Percentiles rank a stretch among this genome's conserved stretches.
These are phyloP conservation scores for Mobula birostris DNA, from an alignment of 2,113 vertebrate genomes.

Conservation along the genomic window DNA sequence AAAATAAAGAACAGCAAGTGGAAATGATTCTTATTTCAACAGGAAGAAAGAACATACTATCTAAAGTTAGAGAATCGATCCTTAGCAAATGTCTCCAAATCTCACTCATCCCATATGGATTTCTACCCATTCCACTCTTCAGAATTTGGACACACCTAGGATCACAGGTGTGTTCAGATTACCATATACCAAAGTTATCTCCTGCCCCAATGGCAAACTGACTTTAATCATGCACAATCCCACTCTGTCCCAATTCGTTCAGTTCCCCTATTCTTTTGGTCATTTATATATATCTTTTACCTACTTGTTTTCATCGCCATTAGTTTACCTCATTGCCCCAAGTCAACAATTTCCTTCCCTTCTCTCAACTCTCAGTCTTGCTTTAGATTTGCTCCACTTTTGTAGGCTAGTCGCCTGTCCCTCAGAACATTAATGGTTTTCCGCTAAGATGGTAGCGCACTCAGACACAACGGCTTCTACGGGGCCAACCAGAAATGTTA, in stretches of 20 bases:
- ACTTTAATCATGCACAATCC: not conserved
- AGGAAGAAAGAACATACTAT: too few species aligned
- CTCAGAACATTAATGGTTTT: not conserved
- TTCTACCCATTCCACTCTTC: too few species aligned
- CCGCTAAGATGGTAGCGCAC: too few species aligned
- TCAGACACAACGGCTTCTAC: too few species aligned
- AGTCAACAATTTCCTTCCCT: not conserved
- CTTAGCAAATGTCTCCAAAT: too few species aligned
- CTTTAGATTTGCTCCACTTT: not conserved
- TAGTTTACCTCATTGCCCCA: not conserved
- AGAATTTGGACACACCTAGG: too few species aligned
- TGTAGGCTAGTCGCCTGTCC: not conserved
- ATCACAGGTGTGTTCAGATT: not conserved
- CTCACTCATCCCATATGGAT: too few species aligned
- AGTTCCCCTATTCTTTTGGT: not conserved
- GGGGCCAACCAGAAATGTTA: too few species aligned
- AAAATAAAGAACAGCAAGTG: too few species aligned
- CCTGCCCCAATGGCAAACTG: not conserved
- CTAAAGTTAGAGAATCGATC: too few species aligned
- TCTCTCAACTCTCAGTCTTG: not conserved
- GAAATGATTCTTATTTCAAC: too few species aligned
- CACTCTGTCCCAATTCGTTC: not conserved
- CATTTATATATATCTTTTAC: not conserved
- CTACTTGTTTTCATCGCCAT: not conserved
- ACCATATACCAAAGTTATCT: not conserved